These are phyloP conservation scores for Rhinophrynus dorsalis DNA, from an alignment of 2,797 vertebrate genomes.

Conservation along the genomic window DNA sequence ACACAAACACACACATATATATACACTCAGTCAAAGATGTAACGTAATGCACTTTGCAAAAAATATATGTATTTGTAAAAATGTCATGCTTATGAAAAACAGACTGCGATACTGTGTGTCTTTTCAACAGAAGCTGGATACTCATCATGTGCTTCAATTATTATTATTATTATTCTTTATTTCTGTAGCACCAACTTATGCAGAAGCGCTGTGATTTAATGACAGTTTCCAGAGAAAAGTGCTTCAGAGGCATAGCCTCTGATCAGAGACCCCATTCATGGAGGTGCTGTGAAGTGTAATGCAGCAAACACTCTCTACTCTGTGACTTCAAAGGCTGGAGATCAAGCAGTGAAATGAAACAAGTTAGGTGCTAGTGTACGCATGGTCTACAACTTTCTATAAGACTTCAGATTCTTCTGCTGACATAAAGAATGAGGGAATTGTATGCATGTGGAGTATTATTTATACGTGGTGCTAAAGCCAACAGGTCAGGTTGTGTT, in stretches of 20 bases:
- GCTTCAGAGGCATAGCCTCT: not conserved
- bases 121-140: not conserved
- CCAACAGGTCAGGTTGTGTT: too few species aligned
- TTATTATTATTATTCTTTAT: too few species aligned
- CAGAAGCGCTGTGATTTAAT: slow-evolving; percentile 3
- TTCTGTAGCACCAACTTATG: too few species aligned
- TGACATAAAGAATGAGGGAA: slow-evolving; percentile 12
- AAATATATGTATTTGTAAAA: too few species aligned
- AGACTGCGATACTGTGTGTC: too few species aligned
- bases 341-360: slow-evolving; percentile 10
- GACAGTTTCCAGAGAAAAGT: slow-evolving; percentile 6
- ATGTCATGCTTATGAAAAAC: too few species aligned
- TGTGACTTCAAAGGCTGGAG: slow-evolving; percentile 33
- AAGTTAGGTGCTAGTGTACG: slow-evolving; percentile 22
- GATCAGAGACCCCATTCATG: slow-evolving; percentile 32
- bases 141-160: not conserved
- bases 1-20: too few species aligned
- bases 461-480: too few species aligned
- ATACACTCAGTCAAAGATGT: too few species aligned
- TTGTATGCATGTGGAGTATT: slow-evolving; percentile 12
- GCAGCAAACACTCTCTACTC: slow-evolving; percentile 24
- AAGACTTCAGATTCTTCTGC: not conserved
- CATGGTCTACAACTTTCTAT: not conserved
- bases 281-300: slow-evolving; percentile 4
- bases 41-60: too few species aligned